Evolutionary conservation across 1,140 invertebrate genomes (phyloP), one percentile per base, ranked within the genome.

Genomic region (Cydia fagiglandana): DNA sequence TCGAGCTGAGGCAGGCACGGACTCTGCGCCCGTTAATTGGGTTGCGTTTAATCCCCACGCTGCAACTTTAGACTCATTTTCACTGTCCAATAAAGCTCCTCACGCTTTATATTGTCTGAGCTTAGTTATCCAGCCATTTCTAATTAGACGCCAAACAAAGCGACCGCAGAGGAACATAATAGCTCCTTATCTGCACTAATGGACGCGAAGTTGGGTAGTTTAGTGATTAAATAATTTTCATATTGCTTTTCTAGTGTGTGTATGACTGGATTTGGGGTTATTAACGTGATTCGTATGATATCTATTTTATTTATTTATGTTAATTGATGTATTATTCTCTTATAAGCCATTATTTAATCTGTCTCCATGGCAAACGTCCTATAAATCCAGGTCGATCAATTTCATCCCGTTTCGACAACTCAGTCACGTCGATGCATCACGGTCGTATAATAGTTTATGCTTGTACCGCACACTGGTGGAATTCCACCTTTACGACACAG

Each of bases 11-110:
- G 81, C 88, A 86, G 86, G 82, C 86, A 82, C 83, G 86, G 83
- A 86, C 84, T 87, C 84, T 81, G 78, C 84, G 82, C 84, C 76
- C 82, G 84, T 86, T 92, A 91, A 92, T 90, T 92, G 88, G 84
- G 88, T 92, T 90, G 87, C 83, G 84, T 87, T 89, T 92, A 92
- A 92, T 92, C 88, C 83, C 82, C 82, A 83, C 85, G 87, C 86
- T 88, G 89, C 90, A 89, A 88, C 85, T 89, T 90, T 87, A 86
- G 83, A 89, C 83, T 88, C 84, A 82, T 88, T 88, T 86, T 78
- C 81, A 68, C 80, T 84, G 83, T 88, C 86, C 83, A 87, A 85
- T 83, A 83, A 84, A 83, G 75, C 77, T 79, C 64, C 73, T 76
- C 75, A 79, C 75, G 79, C 75, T 80, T 84, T 78, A 81, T 79